Evolutionary conservation across 30 jellyfish, hydroid and myxozoan genomes (phyloP).

Genomic region (Hydractinia symbiolongicarpus): DNA sequence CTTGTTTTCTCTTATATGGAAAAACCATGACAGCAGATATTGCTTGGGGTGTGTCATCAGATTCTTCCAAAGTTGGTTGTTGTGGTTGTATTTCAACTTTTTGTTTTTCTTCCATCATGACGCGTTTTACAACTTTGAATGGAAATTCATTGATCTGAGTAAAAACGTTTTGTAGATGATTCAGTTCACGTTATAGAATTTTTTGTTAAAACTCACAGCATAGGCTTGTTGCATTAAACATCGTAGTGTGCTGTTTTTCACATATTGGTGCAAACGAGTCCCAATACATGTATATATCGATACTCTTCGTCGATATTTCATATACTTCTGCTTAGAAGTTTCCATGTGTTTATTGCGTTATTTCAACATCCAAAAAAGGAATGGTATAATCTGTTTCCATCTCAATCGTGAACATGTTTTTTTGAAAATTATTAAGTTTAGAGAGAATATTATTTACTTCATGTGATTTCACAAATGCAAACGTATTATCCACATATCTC

Average conservation of each 20-base stretch:
- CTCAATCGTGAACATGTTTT: too few species aligned
- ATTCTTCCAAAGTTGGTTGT: neutral
- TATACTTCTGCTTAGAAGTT: neutral
- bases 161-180: too few species aligned
- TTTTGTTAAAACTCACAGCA: too few species aligned
- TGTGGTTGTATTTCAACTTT: neutral
- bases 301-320: neutral
- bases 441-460: too few species aligned
- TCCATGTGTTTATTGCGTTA: neutral
- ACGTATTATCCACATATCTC: too few species aligned
- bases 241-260: too few species aligned
- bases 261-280: neutral
- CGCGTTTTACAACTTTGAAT: neutral
- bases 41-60: too few species aligned
- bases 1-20: neutral
- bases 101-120: constrained; percentile 8
- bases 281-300: neutral
- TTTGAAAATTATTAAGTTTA: too few species aligned
- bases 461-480: too few species aligned
- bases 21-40: too few species aligned
- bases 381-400: neutral
- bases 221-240: too few species aligned
- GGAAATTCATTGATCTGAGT: neutral
- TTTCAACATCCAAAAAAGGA: neutral
- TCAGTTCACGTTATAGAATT: too few species aligned